Evolutionary conservation across 2,797 vertebrate species (phyloP), one percentile per base, ranked within the genome.

Genomic region (Hippoglossus hippoglossus): DNA sequence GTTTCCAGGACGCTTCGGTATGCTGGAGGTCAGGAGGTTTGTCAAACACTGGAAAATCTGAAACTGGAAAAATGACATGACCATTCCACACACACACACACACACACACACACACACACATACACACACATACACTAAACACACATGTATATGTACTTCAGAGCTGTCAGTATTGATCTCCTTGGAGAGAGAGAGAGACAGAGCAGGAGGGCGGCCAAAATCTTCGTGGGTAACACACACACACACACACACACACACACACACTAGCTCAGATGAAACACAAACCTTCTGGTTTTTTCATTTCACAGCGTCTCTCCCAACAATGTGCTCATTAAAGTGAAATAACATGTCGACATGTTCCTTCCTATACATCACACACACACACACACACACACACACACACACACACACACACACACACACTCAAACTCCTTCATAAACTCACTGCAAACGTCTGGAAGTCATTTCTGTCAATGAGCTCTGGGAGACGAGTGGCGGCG

Each of bases 241-340:
- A 58, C 51, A 50, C 51, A 60, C 28, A 31, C 28, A 31, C 47
- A 64, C 24, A 56, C 21, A 24, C 61, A 34, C 54, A 53, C 52
- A 59, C 13, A 31, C 28, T 31, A 31, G 28, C 15, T 3, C 25
- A 68, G 50, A 76, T 64, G 79, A 84, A 81, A 81, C 71, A 36
- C 66, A 72, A 81, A 63, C 63, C 74, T 66, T 73, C 61, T 56
- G 73, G 52, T 73, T 77, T 51, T 72, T 73, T 79, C 53, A 16
- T 52, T 60, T 64, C 71, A 75, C 39, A 26, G 51, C 16, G 4
- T 60, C 31, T 49, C 63, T 67, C 71, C 79, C 76, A 85, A 68
- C 76, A 67, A 63, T 71, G 58, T 71, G 70, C 75, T 86, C 80
- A 83, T 86, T 86, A 83, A 79, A 86, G 67, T 77, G 71, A 80